Percentiles rank a stretch among this genome's conserved stretches.
Conservation (phyloP, 2,888 invertebrate genomes). For the Lycaena phlaeas region DNA sequence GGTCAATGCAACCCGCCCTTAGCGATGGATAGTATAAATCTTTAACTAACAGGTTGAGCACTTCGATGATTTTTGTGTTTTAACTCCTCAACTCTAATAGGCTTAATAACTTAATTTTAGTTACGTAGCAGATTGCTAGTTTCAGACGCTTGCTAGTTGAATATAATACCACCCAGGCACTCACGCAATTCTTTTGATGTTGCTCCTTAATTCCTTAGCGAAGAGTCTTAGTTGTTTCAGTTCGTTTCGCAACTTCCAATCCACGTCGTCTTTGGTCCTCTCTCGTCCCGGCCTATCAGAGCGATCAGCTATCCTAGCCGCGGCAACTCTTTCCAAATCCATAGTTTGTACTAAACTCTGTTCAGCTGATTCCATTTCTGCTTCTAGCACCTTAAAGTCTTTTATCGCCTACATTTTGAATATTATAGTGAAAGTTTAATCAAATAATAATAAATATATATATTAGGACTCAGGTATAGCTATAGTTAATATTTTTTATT, state of each 20-base stretch:
- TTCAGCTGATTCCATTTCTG: slow-evolving; percentile 79
- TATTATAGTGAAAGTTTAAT: too few relatives aligned
- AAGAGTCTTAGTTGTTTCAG: slow-evolving; percentile 73
- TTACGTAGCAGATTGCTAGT: too few relatives aligned
- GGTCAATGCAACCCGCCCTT: too few relatives aligned
- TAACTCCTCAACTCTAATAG: too few relatives aligned
- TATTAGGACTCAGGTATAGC: too few relatives aligned
- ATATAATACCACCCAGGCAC: slow-evolving; percentile 16
- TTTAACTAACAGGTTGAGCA: too few relatives aligned
- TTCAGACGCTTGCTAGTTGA: too few relatives aligned
- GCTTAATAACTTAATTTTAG: too few relatives aligned
- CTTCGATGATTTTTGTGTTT: too few relatives aligned
- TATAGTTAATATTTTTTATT: too few relatives aligned
- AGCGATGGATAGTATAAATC: too few relatives aligned
- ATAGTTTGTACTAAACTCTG: slow-evolving; percentile 77
- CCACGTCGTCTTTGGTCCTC: slow-evolving; percentile 76
- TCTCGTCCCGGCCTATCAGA: slow-evolving; percentile 77
- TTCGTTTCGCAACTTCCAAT: slow-evolving; percentile 76
- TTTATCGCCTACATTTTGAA: slow-evolving; percentile 75
- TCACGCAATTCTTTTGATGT: slow-evolving; percentile 75
- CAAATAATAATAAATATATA: too few relatives aligned
- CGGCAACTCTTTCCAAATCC: slow-evolving; percentile 78
- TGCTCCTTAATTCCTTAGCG: slow-evolving; percentile 67
- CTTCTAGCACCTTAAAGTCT: slow-evolving; percentile 79
- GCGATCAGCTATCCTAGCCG: slow-evolving; percentile 81